Base-by-base conservation (phyloP, 1,140 invertebrate genomes). In the Lineus longissimus region DNA sequence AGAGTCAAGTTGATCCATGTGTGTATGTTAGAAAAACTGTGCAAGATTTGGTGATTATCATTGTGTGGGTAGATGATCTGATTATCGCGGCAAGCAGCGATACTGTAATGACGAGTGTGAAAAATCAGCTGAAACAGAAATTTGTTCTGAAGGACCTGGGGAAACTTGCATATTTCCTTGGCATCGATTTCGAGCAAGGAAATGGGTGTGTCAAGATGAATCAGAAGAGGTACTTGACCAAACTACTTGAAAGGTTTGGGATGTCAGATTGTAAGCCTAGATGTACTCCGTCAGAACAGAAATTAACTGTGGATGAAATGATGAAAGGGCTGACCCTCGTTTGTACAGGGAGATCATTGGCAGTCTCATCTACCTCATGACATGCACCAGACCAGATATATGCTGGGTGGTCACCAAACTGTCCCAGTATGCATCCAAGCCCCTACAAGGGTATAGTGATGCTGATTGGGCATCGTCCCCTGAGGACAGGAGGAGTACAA, bases 61-160 rank as follows among this genome's bases (percentile, higher is more conserved):
- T 67, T 17, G 61, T 70, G 17, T 70, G 63, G 61, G 70, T 70
- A 19, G 63, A 70, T 66, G 62, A 67, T 27, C 19, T 51, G 19
- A 19, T 51, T 23, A 51, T 64, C 30, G 63, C 51, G 4, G 22
- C 58, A 43, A 65, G 56, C 33, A 25, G 51, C 51, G 36, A 9
- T 2, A 13, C 25, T 19, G 17, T 22, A 30, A 30, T 64, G 36
- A 9, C 29, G 23, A 47, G 27, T 22, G 55, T 51, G 15, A 64
- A 67, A 54, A 11, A 47, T 30, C 33, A 17, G 19, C 41, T 65
- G 13, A 65, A 36, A 23, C 9, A 27, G 22, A 45, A 2, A 47
- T 62, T 66, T 36, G 2, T 57, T n/a, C 59, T 64, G 57, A 64
- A 60, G 55, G 62, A 64, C 45, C 41, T 56, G 30, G 62, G 47